Conservation (phyloP, 2,888 invertebrate genomes). For the Brachylomia viminalis region DNA sequence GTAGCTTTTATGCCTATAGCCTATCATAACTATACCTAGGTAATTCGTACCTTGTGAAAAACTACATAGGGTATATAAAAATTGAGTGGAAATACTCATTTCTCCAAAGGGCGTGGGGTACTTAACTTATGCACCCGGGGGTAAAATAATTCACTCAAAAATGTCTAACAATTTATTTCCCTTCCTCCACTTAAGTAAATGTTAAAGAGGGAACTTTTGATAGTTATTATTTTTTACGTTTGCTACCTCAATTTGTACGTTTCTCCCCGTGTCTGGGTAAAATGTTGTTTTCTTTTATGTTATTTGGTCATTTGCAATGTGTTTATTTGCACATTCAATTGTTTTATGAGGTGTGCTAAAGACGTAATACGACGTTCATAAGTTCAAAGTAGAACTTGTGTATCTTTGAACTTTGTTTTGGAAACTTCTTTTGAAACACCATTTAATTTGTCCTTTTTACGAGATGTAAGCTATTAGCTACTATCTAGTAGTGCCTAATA, state of each 20-base stretch:
- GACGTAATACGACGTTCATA: not conserved
- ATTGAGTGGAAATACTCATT: conserved; percentile 61
- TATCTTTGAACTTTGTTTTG: not conserved
- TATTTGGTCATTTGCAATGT: conserved; percentile 46
- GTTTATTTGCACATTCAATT: conserved; percentile 47
- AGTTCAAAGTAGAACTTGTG: not conserved
- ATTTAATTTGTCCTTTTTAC: not conserved
- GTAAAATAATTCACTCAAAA: conserved; percentile 78
- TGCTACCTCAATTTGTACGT: conserved; percentile 57
- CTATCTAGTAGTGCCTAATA: not conserved
- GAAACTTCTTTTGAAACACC: not conserved
- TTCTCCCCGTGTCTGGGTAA: conserved; percentile 31
- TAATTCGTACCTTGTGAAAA: conserved; percentile 25
- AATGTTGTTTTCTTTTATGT: conserved; percentile 55
- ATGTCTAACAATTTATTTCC: conserved; percentile 77
- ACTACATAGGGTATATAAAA: conserved; percentile 39
- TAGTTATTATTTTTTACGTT: conserved; percentile 67
- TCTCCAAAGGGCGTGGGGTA: conserved; percentile 70
- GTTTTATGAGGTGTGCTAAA: conserved; percentile 43
- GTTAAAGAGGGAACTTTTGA: conserved; percentile 71
- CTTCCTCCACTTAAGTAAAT: conserved; percentile 71
- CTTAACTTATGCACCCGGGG: conserved; percentile 77
- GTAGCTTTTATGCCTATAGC: not conserved
- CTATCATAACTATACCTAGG: not conserved
- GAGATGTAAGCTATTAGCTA: too few relatives aligned